These are phyloP conservation scores for Cololabis saira DNA, from an alignment of 2,113 vertebrate species.

Conservation along the genomic window DNA sequence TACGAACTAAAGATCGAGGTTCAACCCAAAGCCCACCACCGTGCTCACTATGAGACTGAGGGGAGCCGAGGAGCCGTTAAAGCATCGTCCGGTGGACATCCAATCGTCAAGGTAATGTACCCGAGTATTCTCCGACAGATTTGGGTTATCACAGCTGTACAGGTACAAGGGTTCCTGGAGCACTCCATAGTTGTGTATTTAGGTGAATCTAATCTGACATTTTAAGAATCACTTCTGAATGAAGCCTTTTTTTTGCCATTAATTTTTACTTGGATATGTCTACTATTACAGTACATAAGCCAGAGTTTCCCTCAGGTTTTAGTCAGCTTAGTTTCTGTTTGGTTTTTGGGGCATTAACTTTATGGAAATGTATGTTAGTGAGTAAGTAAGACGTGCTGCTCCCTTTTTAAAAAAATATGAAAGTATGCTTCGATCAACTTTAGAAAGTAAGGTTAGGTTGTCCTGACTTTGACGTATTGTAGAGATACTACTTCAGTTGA, in stretches of 20 bases:
- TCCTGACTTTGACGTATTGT: too few relatives aligned
- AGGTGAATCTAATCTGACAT: neutral
- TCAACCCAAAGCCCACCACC: constrained; percentile 97
- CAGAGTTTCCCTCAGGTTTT: too few relatives aligned
- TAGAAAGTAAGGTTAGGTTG: too few relatives aligned
- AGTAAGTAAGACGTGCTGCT: too few relatives aligned
- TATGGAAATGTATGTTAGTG: too few relatives aligned
- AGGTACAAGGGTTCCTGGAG: neutral
- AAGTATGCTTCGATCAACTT: too few relatives aligned
- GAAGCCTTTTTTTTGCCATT: neutral
- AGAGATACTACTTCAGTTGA: too few relatives aligned
- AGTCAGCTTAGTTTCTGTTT: too few relatives aligned
- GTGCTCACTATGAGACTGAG: constrained; percentile 99
- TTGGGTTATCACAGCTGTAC: neutral
- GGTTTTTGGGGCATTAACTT: too few relatives aligned
- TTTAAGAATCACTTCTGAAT: constrained; percentile 9
- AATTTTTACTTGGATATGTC: neutral
- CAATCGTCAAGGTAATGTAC: constrained; percentile 92
- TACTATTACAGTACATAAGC: neutral
- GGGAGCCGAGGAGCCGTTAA: constrained; percentile 98
- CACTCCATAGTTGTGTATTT: too few relatives aligned
- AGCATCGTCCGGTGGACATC: constrained; percentile 94
- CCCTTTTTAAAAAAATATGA: too few relatives aligned
- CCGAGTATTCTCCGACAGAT: too few relatives aligned
- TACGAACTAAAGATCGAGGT: constrained; percentile 97